A percentile compares a stretch with the other conserved stretches of the same genome.
phyloP scores from a whole-genome alignment of 2,888 invertebrate species.

The Torymus auratus region DNA sequence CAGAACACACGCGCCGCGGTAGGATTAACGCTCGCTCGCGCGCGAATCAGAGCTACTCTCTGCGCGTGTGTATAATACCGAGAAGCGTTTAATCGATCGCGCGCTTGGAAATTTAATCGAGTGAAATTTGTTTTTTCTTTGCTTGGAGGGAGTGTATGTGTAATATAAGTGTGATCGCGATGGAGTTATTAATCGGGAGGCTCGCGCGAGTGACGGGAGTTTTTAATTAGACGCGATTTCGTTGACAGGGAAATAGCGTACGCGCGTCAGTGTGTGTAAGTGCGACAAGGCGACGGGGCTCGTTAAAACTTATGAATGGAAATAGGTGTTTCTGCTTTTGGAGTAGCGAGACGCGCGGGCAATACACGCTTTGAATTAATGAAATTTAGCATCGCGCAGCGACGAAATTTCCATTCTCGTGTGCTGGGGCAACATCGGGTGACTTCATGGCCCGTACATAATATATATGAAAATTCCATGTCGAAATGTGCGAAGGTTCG shows the following conservation, averaged over 20 bases:
- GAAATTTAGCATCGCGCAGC: conserved; percentile 8
- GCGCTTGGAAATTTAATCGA: neutral
- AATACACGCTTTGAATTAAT: conserved; percentile 1
- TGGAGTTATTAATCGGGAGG: too few species aligned
- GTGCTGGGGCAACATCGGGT: conserved; percentile 17
- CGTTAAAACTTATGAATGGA: conserved; percentile 10
- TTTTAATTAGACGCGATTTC: too few species aligned
- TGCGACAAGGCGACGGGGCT: neutral
- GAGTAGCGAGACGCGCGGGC: neutral
- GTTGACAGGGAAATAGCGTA: neutral
- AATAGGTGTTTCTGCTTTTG: conserved; percentile 7
- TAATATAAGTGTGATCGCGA: too few species aligned
- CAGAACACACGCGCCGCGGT: neutral
- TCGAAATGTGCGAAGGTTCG: conserved; percentile 16
- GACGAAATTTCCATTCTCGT: conserved; percentile 27
- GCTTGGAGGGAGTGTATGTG: neutral
- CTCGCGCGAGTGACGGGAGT: too few species aligned
- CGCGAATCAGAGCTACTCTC: too few species aligned
- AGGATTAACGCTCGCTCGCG: conserved; percentile 18
- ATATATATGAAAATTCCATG: conserved; percentile 7
- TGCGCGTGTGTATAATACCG: neutral
- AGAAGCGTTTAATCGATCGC: conserved; percentile 28
- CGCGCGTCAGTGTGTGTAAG: too few species aligned
- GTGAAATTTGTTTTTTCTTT: conserved; percentile 2
- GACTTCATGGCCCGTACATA: neutral